These are phyloP conservation scores for Lacerta bilineata DNA, from an alignment of 2,797 vertebrate genomes.

Conservation along the genomic window DNA sequence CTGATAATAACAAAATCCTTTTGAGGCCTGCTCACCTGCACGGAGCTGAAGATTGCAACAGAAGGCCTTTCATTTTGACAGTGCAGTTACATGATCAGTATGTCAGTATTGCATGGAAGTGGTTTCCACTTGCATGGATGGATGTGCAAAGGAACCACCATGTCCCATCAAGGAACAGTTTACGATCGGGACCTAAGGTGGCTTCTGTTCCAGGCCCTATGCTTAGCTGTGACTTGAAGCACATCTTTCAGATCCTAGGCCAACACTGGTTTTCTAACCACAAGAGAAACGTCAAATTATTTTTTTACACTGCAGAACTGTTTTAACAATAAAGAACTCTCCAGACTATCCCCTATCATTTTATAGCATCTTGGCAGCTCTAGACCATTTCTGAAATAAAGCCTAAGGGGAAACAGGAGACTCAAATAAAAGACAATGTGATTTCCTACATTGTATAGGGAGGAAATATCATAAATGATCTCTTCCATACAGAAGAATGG, in stretches of 20 bases:
- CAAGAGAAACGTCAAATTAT: not conserved
- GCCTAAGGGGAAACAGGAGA: not conserved
- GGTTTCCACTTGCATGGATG: not conserved
- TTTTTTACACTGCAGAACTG: not conserved
- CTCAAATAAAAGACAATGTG: too few relatives aligned
- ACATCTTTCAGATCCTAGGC: not conserved
- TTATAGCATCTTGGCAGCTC: conserved; percentile 3
- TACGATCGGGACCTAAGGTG: not conserved
- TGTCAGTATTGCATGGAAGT: not conserved
- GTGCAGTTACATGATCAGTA: not conserved
- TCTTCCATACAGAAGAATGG: not conserved
- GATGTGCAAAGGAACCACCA: not conserved
- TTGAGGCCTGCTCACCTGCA: too few relatives aligned
- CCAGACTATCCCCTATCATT: not conserved
- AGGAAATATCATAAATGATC: not conserved
- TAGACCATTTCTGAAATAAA: not conserved
- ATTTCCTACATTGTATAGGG: not conserved
- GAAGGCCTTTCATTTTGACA: too few relatives aligned
- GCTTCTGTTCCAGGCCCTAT: not conserved
- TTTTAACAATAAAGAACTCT: not conserved
- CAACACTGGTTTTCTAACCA: not conserved
- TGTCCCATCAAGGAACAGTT: not conserved
- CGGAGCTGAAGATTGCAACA: too few relatives aligned
- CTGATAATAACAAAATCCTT: too few relatives aligned
- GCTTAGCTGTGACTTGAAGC: not conserved